These are phyloP conservation scores for Kryptopterus vitreolus DNA, from an alignment of 2,797 vertebrate species.

Conservation along the genomic window DNA sequence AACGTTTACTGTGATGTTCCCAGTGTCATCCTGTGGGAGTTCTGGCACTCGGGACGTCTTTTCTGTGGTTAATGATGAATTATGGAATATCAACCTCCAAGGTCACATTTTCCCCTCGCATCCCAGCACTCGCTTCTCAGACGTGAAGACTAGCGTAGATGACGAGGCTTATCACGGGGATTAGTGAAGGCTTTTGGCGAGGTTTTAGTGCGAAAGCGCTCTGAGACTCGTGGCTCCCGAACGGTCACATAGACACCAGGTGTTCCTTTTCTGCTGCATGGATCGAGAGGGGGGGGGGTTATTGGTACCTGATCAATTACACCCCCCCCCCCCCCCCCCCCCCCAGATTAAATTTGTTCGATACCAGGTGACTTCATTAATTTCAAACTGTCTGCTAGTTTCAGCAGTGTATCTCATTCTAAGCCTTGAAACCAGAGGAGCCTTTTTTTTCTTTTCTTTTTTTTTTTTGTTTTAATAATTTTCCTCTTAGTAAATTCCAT, in stretches of 20 bases:
- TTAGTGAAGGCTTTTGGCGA: slow-evolving; percentile 29
- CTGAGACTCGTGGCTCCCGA: slow-evolving; percentile 6
- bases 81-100: slow-evolving; percentile 48
- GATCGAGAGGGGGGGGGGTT: background rate
- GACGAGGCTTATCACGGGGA: slow-evolving; percentile 28
- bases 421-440: slow-evolving; percentile 4
- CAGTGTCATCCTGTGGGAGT: slow-evolving; percentile 5
- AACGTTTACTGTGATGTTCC: background rate
- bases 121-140: slow-evolving; percentile 16
- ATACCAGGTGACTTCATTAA: background rate
- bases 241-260: background rate
- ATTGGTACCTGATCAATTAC: background rate
- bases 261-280: background rate
- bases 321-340: no score
- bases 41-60: slow-evolving; percentile 22
- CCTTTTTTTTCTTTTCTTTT: slow-evolving; percentile 30
- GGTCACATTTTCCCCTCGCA: slow-evolving; percentile 25
- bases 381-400: background rate
- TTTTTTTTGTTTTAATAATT: slow-evolving; percentile 54
- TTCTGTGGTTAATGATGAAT: slow-evolving; percentile 38
- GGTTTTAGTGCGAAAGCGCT: slow-evolving; percentile 27
- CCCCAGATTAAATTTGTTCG: background rate
- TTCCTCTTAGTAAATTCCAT: slow-evolving; percentile 46
- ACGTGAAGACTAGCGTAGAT: slow-evolving; percentile 19
- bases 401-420: background rate